Percentiles rank a stretch among this genome's conserved stretches.
Conservation (phyloP, 1,140 invertebrate genomes). For the Cyclargus thomasi region DNA sequence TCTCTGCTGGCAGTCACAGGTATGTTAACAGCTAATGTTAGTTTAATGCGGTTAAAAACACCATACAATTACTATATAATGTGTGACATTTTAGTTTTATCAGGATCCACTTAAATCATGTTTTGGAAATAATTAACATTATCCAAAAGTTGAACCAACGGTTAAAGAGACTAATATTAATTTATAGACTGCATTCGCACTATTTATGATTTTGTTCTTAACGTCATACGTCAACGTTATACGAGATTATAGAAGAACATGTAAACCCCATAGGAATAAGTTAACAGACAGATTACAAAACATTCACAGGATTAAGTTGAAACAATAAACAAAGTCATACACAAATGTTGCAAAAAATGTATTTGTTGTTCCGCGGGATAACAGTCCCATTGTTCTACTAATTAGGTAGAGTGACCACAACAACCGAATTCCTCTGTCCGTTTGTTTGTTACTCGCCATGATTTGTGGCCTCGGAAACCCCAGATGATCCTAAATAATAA, state of each 20-base stretch:
- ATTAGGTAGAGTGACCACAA: background rate
- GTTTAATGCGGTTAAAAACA: background rate
- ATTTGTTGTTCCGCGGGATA: background rate
- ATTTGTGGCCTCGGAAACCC: background rate
- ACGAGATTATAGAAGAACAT: too few relatives aligned
- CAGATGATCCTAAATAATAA: background rate
- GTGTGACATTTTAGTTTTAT: too few relatives aligned
- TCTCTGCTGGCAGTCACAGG: background rate
- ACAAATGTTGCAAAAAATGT: constrained; percentile 3
- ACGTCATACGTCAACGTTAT: too few relatives aligned
- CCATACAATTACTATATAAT: background rate
- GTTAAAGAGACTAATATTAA: too few relatives aligned
- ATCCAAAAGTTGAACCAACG: too few relatives aligned
- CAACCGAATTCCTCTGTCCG: background rate
- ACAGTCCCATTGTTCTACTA: background rate
- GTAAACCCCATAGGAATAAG: background rate
- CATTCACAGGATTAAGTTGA: background rate
- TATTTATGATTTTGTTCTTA: too few relatives aligned
- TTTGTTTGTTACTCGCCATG: background rate
- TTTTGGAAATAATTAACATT: too few relatives aligned
- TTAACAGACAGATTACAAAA: background rate
- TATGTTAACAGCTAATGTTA: background rate
- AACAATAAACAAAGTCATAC: constrained; percentile 3
- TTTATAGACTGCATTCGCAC: too few relatives aligned
- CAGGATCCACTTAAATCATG: too few relatives aligned